Evolutionary conservation across 2,888 invertebrate species (phyloP).

Genomic region (Lasius platythorax): DNA sequence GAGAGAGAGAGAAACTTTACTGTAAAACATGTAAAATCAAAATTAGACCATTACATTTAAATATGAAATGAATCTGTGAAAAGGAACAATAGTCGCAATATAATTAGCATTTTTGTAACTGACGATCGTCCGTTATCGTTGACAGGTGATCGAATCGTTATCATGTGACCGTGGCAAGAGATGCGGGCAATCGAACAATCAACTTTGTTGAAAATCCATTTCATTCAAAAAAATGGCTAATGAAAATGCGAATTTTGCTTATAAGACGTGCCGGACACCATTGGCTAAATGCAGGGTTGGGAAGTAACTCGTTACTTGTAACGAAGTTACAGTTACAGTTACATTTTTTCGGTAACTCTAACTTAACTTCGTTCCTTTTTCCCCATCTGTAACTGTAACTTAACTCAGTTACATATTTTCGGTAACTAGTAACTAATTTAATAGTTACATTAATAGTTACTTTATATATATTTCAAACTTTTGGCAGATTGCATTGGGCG

Average conservation of each 20-base stretch:
- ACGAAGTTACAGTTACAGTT: no score
- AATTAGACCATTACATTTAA: background rate
- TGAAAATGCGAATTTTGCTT: background rate
- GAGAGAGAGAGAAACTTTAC: background rate
- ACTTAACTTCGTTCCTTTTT: no score
- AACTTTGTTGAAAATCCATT: constrained; percentile 29
- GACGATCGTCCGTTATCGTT: background rate
- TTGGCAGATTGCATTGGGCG: no score
- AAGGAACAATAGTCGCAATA: background rate
- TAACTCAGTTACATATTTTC: no score
- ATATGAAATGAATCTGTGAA: background rate
- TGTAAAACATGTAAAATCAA: background rate
- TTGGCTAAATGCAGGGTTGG: background rate
- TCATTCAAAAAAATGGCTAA: constrained; percentile 23
- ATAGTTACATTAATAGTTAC: no score
- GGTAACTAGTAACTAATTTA: no score
- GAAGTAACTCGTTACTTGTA: no score
- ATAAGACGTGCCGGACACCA: background rate
- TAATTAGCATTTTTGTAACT: constrained; percentile 23
- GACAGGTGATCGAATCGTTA: background rate
- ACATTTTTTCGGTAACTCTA: no score
- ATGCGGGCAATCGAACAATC: constrained; percentile 41
- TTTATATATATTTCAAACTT: no score
- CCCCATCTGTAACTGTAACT: no score
- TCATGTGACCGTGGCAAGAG: background rate